Base-by-base conservation (phyloP, 2,113 vertebrate genomes). In the Pholis gunnellus region DNA sequence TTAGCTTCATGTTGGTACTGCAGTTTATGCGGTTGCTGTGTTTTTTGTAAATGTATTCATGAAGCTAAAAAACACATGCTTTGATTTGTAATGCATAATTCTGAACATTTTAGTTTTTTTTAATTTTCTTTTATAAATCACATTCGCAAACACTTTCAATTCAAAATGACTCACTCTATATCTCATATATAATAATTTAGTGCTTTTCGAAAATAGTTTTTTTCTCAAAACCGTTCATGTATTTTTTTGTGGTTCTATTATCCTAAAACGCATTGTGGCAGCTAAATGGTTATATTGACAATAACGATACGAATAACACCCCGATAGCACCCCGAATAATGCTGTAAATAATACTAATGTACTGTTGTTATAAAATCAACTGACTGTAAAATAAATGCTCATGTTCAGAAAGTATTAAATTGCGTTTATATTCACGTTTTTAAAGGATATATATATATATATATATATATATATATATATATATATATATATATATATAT, bases 1-100 rank as follows among this genome's bases (percentile, higher is more conserved):
- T 42, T 9, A 2, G 83, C n/a, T 48, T 80, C 81, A 36, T 10
- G 67, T 83, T 77, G 78, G 83, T 2, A 2, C 1, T 20, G 78
- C 38, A 3, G 50, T 52, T 67, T 2, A 10, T 52, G 59, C n/a
- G 20, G 40, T 50, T 29, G 20, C 31, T 31, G 20, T 8, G 6
- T 22, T 20, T 31, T n/a, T 22, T 40, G 1, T 40, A 9, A 14
- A 9, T 63, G 5, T 20, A 29, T 63, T 63, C 1, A 64, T 59
- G 5, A 20, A 22, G 27, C 17, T 27, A 20, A 50, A 36, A n/a
- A 57, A 34, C 17, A 34, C 29, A 13, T 38, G 42, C 42, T 64
- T 38, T 50, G 1, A 61, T 9, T 29, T 27, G 0, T 9, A 9
- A n/a, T 31, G 5, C 8, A 2, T 20, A 20, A n/a, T 22, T 48